Conservation (phyloP, 2,113 vertebrate species). For the Corvus cornix region DNA sequence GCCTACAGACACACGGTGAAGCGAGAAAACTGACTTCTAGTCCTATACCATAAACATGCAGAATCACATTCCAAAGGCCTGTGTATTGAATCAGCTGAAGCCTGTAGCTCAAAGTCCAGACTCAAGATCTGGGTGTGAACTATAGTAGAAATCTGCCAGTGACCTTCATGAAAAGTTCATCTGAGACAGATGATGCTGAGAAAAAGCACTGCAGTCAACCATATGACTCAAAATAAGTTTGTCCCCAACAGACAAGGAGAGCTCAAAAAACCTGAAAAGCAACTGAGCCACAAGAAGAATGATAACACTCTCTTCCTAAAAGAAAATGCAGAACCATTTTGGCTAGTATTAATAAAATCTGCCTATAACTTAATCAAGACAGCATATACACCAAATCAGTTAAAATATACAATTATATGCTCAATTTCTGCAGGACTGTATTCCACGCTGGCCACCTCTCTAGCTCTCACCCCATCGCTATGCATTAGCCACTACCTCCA, state of each 20-base stretch:
- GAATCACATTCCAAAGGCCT: background rate
- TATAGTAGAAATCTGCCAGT: accelerated
- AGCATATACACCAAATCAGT: background rate
- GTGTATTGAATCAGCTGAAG: background rate
- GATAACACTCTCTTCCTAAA: background rate
- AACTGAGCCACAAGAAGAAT: background rate
- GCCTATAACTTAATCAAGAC: background rate
- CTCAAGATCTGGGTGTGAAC: background rate
- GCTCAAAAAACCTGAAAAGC: background rate
- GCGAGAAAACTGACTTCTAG: background rate
- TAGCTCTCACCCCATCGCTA: background rate
- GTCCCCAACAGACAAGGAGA: background rate
- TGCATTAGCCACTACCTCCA: background rate
- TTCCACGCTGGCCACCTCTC: background rate
- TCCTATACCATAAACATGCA: background rate
- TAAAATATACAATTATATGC: background rate
- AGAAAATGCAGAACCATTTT: background rate
- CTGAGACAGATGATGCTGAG: background rate
- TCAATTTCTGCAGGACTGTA: background rate
- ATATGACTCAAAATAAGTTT: background rate
- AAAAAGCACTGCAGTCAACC: background rate
- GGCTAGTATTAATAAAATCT: background rate
- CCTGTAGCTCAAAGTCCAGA: background rate
- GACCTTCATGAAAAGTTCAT: background rate
- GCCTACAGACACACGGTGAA: background rate